These are phyloP conservation scores for Nipponia nippon DNA, from an alignment of 2,113 vertebrate species.

Conservation along the genomic window DNA sequence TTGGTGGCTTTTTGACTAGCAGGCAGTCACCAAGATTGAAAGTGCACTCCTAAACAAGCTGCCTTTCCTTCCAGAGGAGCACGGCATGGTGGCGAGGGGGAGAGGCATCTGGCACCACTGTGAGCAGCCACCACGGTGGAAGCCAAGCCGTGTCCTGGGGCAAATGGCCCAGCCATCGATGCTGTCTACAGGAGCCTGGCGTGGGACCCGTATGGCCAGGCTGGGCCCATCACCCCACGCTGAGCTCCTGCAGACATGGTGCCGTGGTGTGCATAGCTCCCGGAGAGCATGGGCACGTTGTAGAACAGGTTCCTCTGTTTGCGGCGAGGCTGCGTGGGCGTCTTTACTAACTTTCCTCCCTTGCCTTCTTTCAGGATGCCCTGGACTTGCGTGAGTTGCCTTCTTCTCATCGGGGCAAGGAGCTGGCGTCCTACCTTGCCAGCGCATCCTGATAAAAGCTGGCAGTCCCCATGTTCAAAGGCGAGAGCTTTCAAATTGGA, in stretches of 20 bases:
- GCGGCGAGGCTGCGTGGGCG: neutral
- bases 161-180: neutral
- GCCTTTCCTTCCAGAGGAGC: neutral
- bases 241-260: neutral
- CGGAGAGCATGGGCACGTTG: neutral
- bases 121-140: neutral
- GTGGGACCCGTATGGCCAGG: rapidly evolving
- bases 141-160: neutral
- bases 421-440: neutral
- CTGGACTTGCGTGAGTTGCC: neutral
- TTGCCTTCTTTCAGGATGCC: conserved; percentile 31
- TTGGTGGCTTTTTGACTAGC: neutral
- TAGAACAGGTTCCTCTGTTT: conserved; percentile 55
- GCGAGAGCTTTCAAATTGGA: neutral
- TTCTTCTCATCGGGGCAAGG: neutral
- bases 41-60: neutral
- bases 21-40: neutral
- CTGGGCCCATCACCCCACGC: rapidly evolving
- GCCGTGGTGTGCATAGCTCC: neutral
- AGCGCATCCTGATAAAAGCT: neutral
- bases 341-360: conserved; percentile 48
- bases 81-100: rapidly evolving
- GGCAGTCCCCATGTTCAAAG: neutral
- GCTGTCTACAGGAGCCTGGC: neutral
- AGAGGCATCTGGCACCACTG: rapidly evolving